phyloP scores from a whole-genome alignment of 2,888 invertebrate genomes.

The Atherix ibis region DNA sequence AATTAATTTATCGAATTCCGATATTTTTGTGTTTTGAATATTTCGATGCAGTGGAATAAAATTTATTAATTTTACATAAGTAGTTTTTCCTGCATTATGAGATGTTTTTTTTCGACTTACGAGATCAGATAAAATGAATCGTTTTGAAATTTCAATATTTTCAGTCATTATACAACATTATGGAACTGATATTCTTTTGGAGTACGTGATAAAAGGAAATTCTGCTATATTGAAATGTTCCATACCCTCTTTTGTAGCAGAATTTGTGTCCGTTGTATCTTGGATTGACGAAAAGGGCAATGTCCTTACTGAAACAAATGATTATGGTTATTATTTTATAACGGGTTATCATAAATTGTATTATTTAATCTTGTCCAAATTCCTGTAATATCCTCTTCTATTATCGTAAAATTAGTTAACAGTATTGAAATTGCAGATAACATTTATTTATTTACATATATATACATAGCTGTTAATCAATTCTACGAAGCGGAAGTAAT shows the following conservation, averaged over 20 bases:
- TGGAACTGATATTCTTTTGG: constrained; percentile 76
- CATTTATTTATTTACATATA: constrained; percentile 14
- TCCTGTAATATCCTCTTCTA: background rate
- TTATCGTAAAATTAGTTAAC: background rate
- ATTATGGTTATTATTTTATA: constrained; percentile 32
- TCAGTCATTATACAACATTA: constrained; percentile 79
- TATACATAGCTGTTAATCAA: constrained; percentile 51
- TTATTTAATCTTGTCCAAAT: background rate
- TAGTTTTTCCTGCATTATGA: too few relatives aligned
- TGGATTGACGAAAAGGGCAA: constrained; percentile 51
- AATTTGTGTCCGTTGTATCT: constrained; percentile 78
- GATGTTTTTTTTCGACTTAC: too few relatives aligned
- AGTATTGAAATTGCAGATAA: background rate
- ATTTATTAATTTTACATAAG: background rate
- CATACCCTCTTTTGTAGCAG: constrained; percentile 78
- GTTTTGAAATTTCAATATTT: too few relatives aligned
- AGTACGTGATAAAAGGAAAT: constrained; percentile 78
- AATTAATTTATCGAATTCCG: too few relatives aligned
- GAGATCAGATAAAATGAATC: too few relatives aligned
- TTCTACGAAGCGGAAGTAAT: constrained; percentile 55
- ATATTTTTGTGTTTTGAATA: too few relatives aligned
- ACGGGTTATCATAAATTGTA: background rate
- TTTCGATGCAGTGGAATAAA: too few relatives aligned
- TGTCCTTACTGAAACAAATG: constrained; percentile 23
- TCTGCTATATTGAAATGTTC: constrained; percentile 77